A percentile compares a stretch with the other conserved stretches of the same genome.
phyloP scores from a whole-genome alignment of 2,113 vertebrate species.

The Sturnus vulgaris region DNA sequence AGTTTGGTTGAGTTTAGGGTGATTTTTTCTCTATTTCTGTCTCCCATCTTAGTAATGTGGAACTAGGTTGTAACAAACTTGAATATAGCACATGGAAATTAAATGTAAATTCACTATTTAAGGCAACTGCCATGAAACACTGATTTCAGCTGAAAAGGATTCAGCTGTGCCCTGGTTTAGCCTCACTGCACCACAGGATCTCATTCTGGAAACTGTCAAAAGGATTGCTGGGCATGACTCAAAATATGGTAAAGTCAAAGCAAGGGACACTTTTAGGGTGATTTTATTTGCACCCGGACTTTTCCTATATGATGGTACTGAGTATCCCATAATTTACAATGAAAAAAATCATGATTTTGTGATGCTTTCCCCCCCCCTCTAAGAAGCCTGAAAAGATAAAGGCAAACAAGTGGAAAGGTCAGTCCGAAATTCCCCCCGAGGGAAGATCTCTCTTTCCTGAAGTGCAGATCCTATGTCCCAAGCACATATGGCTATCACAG shows the following conservation, averaged over 20 bases:
- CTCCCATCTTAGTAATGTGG: neutral
- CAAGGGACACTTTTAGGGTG: neutral
- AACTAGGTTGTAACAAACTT: constrained; percentile 22
- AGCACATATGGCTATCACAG: neutral
- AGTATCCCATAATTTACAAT: neutral
- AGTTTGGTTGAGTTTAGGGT: neutral
- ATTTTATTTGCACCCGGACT: neutral
- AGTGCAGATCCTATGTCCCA: neutral
- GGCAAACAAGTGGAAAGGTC: neutral
- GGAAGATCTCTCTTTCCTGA: neutral
- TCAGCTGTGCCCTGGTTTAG: constrained; percentile 30
- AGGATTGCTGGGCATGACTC: neutral
- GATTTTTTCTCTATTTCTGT: neutral
- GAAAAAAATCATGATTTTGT: neutral
- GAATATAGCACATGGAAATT: constrained; percentile 20
- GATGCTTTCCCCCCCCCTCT: neutral
- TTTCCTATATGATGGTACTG: neutral
- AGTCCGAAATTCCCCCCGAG: neutral
- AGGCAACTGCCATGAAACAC: neutral
- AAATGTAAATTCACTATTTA: constrained; percentile 37
- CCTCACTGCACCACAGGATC: neutral
- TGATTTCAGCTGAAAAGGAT: neutral
- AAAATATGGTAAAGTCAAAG: neutral
- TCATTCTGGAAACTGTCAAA: neutral
- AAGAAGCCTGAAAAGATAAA: neutral